Evolutionary conservation across 2,888 invertebrate species (phyloP).

Genomic region (Seira musarum): DNA sequence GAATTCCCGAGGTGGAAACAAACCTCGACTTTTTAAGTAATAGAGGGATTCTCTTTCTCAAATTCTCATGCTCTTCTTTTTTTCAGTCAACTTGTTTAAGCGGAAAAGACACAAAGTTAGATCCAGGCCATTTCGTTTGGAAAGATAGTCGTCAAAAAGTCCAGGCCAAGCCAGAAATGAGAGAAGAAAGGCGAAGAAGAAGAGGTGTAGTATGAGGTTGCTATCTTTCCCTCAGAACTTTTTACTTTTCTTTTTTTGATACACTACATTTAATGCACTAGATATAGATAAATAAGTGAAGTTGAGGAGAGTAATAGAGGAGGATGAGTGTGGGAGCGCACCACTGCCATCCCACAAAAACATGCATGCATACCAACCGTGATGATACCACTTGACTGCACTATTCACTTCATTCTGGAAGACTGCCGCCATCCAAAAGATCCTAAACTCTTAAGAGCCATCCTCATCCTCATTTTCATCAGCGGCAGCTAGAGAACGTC

Average conservation of each 20-base stretch:
- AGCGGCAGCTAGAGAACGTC: too few relatives aligned
- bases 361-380: constrained; percentile 20
- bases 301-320: too few relatives aligned
- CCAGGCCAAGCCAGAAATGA: constrained; percentile 7
- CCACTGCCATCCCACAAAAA: too few relatives aligned
- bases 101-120: constrained; percentile 55
- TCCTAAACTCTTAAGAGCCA: too few relatives aligned
- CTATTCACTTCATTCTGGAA: too few relatives aligned
- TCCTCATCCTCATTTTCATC: constrained; percentile 31
- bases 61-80: constrained; percentile 18
- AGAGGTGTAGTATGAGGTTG: neutral
- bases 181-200: neutral
- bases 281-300: too few relatives aligned
- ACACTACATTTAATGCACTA: too few relatives aligned
- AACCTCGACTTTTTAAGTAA: constrained; percentile 22
- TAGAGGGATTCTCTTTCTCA: constrained; percentile 14
- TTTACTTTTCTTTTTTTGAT: constrained; percentile 13
- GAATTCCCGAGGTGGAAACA: constrained; percentile 45
- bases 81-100: constrained; percentile 51
- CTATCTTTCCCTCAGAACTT: too few relatives aligned
- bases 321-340: too few relatives aligned
- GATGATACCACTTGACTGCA: constrained; percentile 39
- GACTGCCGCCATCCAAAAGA: too few relatives aligned
- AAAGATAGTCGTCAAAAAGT: constrained; percentile 48
- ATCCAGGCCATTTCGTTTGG: constrained; percentile 56